Conservation (phyloP, 2,888 invertebrate species). For the Amaurobius ferox region DNA sequence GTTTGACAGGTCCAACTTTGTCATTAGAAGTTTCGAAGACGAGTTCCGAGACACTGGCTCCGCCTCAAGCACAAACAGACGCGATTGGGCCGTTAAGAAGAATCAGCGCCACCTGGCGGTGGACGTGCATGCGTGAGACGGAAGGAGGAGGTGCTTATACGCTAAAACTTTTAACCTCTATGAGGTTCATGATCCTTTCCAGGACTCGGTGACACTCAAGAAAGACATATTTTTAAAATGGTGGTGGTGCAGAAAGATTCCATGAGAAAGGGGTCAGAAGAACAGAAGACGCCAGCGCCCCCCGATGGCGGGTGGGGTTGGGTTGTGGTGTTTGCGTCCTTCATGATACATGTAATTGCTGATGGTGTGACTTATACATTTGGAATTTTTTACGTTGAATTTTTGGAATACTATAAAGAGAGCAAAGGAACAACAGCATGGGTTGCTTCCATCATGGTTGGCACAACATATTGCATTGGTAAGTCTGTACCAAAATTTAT, state of each 20-base stretch:
- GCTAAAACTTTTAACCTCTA: constrained; percentile 31
- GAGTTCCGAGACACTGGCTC: constrained; percentile 59
- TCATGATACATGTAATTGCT: constrained; percentile 94
- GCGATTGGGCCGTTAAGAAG: constrained; percentile 52
- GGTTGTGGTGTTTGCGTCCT: constrained; percentile 94
- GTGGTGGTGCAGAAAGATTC: constrained; percentile 53
- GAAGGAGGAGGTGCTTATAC: constrained; percentile 21
- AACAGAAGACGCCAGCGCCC: constrained; percentile 56
- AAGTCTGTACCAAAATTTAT: no score
- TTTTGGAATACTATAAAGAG: constrained; percentile 89
- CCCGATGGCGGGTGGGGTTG: constrained; percentile 98
- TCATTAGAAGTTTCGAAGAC: constrained; percentile 23
- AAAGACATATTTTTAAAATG: constrained; percentile 16
- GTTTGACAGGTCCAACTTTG: not conserved
- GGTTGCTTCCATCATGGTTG: constrained; percentile 95
- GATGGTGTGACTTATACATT: constrained; percentile 99
- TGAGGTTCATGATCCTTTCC: constrained; percentile 10
- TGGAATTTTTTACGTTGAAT: constrained; percentile 93
- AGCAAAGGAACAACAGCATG: constrained; percentile 92
- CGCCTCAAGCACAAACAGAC: constrained; percentile 24
- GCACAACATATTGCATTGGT: constrained; percentile 96
- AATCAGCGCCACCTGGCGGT: constrained; percentile 42
- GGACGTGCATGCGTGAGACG: constrained; percentile 45
- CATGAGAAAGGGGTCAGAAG: constrained; percentile 15
- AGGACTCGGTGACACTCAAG: constrained; percentile 43